Evolutionary conservation across 2,888 invertebrate genomes (phyloP).

Genomic region (Altica lythri): DNA sequence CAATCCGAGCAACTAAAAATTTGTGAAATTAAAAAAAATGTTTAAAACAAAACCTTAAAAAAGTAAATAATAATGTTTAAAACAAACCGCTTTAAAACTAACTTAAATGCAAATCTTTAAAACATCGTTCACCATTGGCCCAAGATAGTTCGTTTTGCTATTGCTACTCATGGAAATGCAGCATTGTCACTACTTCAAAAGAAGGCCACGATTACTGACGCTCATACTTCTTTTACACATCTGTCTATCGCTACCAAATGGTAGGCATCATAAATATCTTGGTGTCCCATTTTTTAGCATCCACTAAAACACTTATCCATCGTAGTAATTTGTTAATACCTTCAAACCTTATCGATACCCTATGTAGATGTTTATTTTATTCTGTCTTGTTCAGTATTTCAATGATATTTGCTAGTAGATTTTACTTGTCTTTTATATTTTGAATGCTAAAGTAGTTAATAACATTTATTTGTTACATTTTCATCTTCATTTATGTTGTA

Average conservation of each 20-base stretch:
- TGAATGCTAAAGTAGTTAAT: constrained; percentile 29
- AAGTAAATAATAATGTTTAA: constrained; percentile 38
- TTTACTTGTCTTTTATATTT: constrained; percentile 18
- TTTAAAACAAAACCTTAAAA: constrained; percentile 33
- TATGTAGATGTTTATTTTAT: constrained; percentile 33
- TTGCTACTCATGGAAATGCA: constrained; percentile 55
- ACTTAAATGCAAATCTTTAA: constrained; percentile 37
- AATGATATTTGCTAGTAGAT: constrained; percentile 29
- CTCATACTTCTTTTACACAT: constrained; percentile 57
- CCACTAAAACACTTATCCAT: constrained; percentile 23
- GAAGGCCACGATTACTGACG: constrained; percentile 55
- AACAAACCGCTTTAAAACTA: constrained; percentile 31
- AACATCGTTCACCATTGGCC: constrained; percentile 50
- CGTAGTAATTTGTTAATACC: constrained; percentile 27
- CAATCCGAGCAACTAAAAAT: constrained; percentile 35
- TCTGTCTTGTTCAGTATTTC: constrained; percentile 28
- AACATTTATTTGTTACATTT: no score
- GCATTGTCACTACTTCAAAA: constrained; percentile 54
- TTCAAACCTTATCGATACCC: constrained; percentile 20
- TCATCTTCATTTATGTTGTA: no score
- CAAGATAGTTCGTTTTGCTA: constrained; percentile 48
- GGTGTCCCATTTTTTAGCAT: constrained; percentile 33
- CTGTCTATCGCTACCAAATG: constrained; percentile 58
- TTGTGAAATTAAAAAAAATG: constrained; percentile 36
- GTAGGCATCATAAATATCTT: constrained; percentile 47